Conservation (phyloP, 2,888 invertebrate species). For the Cremastobaeus sp. region DNA sequence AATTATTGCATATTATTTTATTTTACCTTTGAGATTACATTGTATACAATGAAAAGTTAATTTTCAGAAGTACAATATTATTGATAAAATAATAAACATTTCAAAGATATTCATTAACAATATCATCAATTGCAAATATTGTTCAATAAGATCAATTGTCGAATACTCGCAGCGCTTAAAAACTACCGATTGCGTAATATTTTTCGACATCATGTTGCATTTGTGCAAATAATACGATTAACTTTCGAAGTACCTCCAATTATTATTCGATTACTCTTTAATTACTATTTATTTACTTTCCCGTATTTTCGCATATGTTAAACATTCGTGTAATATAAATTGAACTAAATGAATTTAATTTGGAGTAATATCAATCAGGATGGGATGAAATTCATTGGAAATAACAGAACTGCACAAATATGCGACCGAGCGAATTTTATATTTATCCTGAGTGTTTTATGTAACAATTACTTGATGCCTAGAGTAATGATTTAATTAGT, state of each 20-base stretch:
- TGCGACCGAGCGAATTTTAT: conserved; percentile 19
- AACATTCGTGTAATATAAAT: conserved; percentile 50
- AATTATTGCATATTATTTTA: too few relatives aligned
- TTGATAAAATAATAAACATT: too few relatives aligned
- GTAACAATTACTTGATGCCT: conserved; percentile 39
- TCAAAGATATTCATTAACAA: too few relatives aligned
- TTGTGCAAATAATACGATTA: conserved; percentile 44
- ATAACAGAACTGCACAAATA: conserved; percentile 29
- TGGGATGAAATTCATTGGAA: conserved; percentile 37
- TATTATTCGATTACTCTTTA: conserved; percentile 49
- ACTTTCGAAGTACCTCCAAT: conserved; percentile 41
- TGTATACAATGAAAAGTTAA: too few relatives aligned
- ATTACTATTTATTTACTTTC: conserved; percentile 51
- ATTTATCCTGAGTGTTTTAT: conserved; percentile 38
- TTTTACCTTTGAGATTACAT: too few relatives aligned
- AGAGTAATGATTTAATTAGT: conserved; percentile 35
- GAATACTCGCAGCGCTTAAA: too few relatives aligned
- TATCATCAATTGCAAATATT: too few relatives aligned
- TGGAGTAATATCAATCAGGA: conserved; percentile 41
- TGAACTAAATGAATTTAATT: conserved; percentile 49
- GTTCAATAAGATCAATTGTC: too few relatives aligned
- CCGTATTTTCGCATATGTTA: conserved; percentile 42
- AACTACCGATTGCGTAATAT: too few relatives aligned
- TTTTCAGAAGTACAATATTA: too few relatives aligned
- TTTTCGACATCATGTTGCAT: conserved; percentile 27